These are phyloP conservation scores for Tortricodes alternella DNA, from an alignment of 2,888 invertebrate species.

Conservation along the genomic window DNA sequence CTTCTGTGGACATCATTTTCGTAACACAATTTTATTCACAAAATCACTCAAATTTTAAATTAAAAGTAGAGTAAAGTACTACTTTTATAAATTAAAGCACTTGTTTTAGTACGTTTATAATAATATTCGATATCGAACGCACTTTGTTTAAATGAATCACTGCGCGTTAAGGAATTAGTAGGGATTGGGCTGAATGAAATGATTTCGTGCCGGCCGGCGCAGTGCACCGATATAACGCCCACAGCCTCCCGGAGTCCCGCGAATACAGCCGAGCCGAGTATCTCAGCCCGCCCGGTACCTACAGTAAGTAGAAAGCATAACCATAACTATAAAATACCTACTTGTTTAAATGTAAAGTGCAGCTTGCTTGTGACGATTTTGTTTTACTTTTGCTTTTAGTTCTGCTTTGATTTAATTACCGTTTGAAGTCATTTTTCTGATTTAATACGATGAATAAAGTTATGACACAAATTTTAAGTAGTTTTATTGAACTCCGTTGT, in stretches of 20 bases:
- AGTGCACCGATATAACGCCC: constrained; percentile 67
- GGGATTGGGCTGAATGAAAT: constrained; percentile 56
- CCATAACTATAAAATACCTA: constrained; percentile 33
- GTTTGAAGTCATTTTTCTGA: background rate
- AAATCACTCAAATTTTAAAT: constrained; percentile 62
- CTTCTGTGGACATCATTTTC: constrained; percentile 80
- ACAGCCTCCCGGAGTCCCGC: constrained; percentile 62
- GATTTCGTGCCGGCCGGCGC: constrained; percentile 64
- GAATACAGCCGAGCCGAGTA: constrained; percentile 30
- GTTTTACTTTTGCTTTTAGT: background rate
- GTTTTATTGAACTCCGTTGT: no score
- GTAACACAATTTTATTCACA: constrained; percentile 50
- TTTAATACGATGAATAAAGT: no score
- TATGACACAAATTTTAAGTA: no score
- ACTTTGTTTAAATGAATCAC: constrained; percentile 65
- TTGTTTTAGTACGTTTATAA: constrained; percentile 43
- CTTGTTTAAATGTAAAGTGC: constrained; percentile 52
- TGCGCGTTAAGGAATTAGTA: constrained; percentile 60
- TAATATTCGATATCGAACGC: constrained; percentile 45
- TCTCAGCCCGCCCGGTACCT: constrained; percentile 44
- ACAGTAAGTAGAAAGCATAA: constrained; percentile 57
- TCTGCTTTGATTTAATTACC: background rate
- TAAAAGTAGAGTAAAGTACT: constrained; percentile 38
- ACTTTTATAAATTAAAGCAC: constrained; percentile 52
- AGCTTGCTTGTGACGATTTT: constrained; percentile 47